A percentile compares a stretch with the other conserved stretches of the same genome.
Evolutionary conservation across 2,797 vertebrate genomes (phyloP).

Genomic region (Bryconaethiops microstoma): DNA sequence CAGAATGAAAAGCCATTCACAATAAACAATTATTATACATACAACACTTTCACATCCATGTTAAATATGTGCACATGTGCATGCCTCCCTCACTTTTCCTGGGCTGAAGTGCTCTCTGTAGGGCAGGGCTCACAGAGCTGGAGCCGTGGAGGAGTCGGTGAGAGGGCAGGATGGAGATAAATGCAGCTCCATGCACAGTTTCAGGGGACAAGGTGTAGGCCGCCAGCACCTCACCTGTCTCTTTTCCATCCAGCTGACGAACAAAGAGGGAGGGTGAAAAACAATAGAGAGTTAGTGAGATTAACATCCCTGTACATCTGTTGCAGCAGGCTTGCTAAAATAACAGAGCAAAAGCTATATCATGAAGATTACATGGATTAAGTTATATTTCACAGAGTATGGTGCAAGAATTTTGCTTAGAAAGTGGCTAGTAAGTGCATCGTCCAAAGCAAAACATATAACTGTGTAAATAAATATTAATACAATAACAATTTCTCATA

Average conservation of each 20-base stretch:
- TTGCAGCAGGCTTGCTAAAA: background rate
- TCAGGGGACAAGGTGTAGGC: conserved; percentile 90
- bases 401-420: no score
- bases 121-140: conserved; percentile 75
- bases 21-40: background rate
- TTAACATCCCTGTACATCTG: no score
- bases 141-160: conserved; percentile 87
- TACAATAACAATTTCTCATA: no score
- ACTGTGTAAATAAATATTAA: no score
- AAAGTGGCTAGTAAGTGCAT: no score
- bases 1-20: background rate
- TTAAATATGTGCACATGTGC: background rate
- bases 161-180: conserved; percentile 84
- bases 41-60: background rate
- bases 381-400: no score
- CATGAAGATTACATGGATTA: no score
- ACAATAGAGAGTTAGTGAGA: background rate
- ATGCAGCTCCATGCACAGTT: conserved; percentile 88
- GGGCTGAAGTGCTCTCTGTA: conserved; percentile 75
- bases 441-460: no score
- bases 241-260: conserved; percentile 82
- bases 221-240: conserved; percentile 83
- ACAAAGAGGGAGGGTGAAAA: background rate
- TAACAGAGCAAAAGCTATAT: background rate
- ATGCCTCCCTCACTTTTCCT: conserved; percentile 78